These are phyloP conservation scores for Lepidochrysops patricia DNA, from an alignment of 2,888 invertebrate species.

Conservation along the genomic window DNA sequence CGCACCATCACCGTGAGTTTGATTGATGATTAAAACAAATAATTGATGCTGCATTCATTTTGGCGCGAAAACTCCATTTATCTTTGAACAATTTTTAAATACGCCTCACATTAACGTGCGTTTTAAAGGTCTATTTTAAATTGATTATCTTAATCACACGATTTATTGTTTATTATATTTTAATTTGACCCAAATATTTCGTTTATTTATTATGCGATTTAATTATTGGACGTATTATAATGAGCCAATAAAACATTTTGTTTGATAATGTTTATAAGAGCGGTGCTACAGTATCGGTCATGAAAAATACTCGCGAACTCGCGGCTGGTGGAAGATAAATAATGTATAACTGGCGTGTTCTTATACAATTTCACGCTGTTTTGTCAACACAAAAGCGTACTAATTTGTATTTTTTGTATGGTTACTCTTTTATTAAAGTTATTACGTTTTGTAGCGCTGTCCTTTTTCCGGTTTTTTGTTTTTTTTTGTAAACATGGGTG, in stretches of 20 bases:
- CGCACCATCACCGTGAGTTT: constrained; percentile 1
- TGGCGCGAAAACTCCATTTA: constrained; percentile 3
- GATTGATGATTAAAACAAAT: constrained; percentile 11
- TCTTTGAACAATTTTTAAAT: constrained; percentile 8
- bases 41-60: constrained; percentile 9
- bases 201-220: constrained; percentile 7
- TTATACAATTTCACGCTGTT: constrained; percentile 9
- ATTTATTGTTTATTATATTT: constrained; percentile 2
- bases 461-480: neutral
- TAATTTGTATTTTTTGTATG: constrained; percentile 2
- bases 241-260: neutral
- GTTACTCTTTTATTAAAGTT: neutral
- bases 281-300: neutral
- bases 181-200: constrained; percentile 1
- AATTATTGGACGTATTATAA: neutral
- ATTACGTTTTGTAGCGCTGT: neutral
- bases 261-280: neutral
- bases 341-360: constrained; percentile 9
- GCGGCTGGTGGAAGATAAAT: constrained; percentile 1
- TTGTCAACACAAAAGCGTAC: constrained; percentile 4
- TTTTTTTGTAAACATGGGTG: neutral
- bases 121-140: constrained; percentile 1
- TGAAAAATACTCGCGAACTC: neutral
- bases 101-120: constrained; percentile 2
- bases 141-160: neutral